Conservation (phyloP, 2,888 invertebrate species). For the Napeogenes sylphis region DNA sequence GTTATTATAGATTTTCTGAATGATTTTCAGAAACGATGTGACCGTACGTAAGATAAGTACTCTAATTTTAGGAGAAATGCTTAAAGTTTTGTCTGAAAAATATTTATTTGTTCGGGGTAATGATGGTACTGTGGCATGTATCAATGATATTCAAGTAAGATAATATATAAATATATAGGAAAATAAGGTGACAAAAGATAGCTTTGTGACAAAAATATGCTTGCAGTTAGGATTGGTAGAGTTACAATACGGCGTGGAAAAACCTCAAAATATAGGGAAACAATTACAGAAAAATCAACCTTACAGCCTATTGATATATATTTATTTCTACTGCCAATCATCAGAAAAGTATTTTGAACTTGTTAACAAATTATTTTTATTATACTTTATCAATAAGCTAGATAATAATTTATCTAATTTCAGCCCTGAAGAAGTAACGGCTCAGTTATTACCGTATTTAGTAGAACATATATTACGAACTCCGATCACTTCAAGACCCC, state of each 20-base stretch:
- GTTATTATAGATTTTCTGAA: background rate
- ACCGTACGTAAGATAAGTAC: slow-evolving; percentile 61
- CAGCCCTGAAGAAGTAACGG: slow-evolving; percentile 64
- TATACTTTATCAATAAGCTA: no score
- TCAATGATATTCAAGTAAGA: slow-evolving; percentile 61
- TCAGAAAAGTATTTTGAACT: slow-evolving; percentile 56
- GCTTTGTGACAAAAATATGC: background rate
- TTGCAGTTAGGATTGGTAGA: slow-evolving; percentile 64
- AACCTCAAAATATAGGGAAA: slow-evolving; percentile 51
- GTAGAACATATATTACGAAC: slow-evolving; percentile 57
- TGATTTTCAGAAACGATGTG: slow-evolving; percentile 48
- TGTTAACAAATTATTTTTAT: background rate
- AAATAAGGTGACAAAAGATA: background rate
- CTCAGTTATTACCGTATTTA: slow-evolving; percentile 54
- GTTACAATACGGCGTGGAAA: slow-evolving; percentile 59
- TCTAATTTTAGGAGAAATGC: slow-evolving; percentile 59
- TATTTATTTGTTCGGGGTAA: slow-evolving; percentile 48
- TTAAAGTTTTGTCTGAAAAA: slow-evolving; percentile 58
- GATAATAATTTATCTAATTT: slow-evolving; percentile 23
- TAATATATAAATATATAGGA: background rate
- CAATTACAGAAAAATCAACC: slow-evolving; percentile 60
- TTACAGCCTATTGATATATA: slow-evolving; percentile 63
- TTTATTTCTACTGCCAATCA: slow-evolving; percentile 69
- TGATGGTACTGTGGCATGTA: slow-evolving; percentile 38
- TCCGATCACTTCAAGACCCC: slow-evolving; percentile 50